Base-by-base conservation (phyloP, 2,113 vertebrate species). In the Sinocyclocheilus grahami region DNA sequence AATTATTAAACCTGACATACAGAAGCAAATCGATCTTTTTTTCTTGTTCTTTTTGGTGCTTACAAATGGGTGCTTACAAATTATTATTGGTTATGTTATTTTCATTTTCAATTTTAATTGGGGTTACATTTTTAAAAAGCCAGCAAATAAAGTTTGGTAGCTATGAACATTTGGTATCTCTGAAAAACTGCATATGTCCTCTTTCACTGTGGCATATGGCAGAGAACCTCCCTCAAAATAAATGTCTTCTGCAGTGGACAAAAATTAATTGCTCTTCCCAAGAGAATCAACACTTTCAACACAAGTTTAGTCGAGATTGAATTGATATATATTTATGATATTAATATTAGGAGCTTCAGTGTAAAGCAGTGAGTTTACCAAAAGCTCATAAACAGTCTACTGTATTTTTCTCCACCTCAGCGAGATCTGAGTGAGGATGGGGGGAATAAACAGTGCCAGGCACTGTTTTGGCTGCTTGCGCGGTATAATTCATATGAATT, bases 321-420 rank as follows among this genome's bases (percentile, higher is more conserved):
- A 75, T 48, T 6, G 1, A 48, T 76, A 48, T 24, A n/a, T 48
- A 27, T 76, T 48, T 16, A 48, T 76, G 22, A 51, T 76, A 24
- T 14, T 51, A 76, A 76, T 76, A 76, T 16, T 24, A 75, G 72
- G 12, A 76, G 39, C n/a, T 76, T 76, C 22, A 16, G 72, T 74
- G 69, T 42, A 74, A 74, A 42, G 4, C 69, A 74, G 37, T 14
- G 42, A 51, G 39, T 75, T 46, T 75, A 46, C 71, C 71, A 46
- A 75, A 39, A 46, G 39, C 71, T 75, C 39, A 48, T 75, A 42
- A 75, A 75, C 22, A 46, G 72, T 7, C 72, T 24, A 33, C 30
- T 33, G 30, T 33, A 16, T 16, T 76, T 75, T 51, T 39, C 33
- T 42, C 33, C 33, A 42, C 37, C 69, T 39, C 22, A 24, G 72